Evolutionary conservation across 2,113 vertebrate genomes (phyloP).

Genomic region (Myotis lucifugus): DNA sequence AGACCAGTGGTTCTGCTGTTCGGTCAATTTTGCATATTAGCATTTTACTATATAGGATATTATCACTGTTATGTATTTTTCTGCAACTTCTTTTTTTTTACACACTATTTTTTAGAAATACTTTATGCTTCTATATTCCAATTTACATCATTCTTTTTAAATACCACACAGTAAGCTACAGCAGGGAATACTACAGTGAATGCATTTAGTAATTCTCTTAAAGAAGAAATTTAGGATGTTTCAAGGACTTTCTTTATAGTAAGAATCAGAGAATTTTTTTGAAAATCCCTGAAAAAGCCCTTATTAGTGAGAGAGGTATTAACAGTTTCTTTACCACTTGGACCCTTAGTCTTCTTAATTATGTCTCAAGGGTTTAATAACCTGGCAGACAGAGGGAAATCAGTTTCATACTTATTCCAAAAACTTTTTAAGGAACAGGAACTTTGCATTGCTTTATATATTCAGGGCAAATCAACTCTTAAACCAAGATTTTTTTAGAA

Average conservation of each 20-base stretch:
- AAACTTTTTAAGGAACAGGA: not conserved
- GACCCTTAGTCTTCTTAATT: constrained; percentile 40
- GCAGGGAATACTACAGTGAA: not conserved
- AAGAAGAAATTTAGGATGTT: not conserved
- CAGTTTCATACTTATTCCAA: constrained; percentile 34
- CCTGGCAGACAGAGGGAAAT: not conserved
- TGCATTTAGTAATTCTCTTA: not conserved
- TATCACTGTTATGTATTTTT: not conserved
- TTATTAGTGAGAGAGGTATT: constrained; percentile 36
- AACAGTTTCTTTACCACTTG: constrained; percentile 2
- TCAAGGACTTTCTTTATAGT: not conserved
- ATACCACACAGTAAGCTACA: not conserved
- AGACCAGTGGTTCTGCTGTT: accelerated
- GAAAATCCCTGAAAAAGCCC: not conserved
- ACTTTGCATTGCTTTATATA: not conserved
- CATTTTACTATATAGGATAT: no score
- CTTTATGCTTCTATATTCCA: not conserved
- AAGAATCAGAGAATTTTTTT: not conserved
- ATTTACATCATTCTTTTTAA: not conserved
- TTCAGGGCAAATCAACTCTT: not conserved
- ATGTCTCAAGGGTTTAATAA: constrained; percentile 47
- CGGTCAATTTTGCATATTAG: no score
- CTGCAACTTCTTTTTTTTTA: not conserved
- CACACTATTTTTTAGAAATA: not conserved
- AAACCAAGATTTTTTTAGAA: not conserved